Evolutionary conservation across 1,140 invertebrate species (phyloP).

Genomic region (Argopecten irradians): DNA sequence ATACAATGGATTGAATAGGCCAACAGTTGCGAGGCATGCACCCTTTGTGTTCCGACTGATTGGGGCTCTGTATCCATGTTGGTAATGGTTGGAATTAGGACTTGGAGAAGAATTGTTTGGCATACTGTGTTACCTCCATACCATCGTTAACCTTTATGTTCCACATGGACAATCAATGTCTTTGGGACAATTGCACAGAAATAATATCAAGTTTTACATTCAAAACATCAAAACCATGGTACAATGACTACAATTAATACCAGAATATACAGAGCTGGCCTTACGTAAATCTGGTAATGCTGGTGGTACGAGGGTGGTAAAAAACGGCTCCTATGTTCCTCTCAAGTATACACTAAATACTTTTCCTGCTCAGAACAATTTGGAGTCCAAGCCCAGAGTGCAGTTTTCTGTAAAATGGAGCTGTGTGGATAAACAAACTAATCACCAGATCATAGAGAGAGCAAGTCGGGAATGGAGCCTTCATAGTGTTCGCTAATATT

Average conservation of each 20-base stretch:
- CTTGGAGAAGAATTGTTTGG: not conserved
- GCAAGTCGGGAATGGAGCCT: not conserved
- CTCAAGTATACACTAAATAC: not conserved
- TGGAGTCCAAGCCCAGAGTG: not conserved
- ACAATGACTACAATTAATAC: not conserved
- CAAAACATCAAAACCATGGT: constrained; percentile 11
- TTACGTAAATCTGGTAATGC: not conserved
- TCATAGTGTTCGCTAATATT: not conserved
- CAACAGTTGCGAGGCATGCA: not conserved
- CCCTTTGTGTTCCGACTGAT: not conserved
- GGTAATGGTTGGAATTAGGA: not conserved
- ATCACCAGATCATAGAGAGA: not conserved
- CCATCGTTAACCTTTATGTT: constrained; percentile 17
- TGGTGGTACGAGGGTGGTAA: not conserved
- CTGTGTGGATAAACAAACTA: not conserved
- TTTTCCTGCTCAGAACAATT: not conserved
- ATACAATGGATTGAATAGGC: constrained; percentile 4
- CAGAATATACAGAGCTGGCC: not conserved
- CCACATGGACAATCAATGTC: constrained; percentile 14
- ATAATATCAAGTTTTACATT: constrained; percentile 12
- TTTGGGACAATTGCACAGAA: not conserved
- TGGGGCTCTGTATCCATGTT: not conserved
- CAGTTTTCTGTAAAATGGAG: not conserved
- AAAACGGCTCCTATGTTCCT: not conserved
- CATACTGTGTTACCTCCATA: constrained; percentile 7